phyloP scores from a whole-genome alignment of 2,113 vertebrate species.

The Hippocampus zosterae region DNA sequence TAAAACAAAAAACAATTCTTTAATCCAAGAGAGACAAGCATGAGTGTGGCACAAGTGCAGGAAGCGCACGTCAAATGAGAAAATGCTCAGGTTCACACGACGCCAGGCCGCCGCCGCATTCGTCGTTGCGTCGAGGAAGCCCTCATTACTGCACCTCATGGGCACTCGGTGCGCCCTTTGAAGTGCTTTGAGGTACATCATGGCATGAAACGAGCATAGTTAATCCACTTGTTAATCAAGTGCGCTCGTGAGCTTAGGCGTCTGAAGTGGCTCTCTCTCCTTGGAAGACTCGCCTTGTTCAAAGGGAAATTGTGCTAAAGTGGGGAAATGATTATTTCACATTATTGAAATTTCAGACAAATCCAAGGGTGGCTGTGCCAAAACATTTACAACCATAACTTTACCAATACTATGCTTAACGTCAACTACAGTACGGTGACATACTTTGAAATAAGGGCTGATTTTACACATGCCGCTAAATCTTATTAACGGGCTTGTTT shows the following conservation, averaged over 20 bases:
- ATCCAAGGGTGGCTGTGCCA: slow-evolving; percentile 29
- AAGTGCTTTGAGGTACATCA: slow-evolving; percentile 78
- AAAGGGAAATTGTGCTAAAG: slow-evolving; percentile 59
- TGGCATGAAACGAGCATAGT: slow-evolving; percentile 73
- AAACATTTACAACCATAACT: slow-evolving; percentile 24
- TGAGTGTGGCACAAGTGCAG: slow-evolving; percentile 22
- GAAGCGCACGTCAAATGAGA: slow-evolving; percentile 40
- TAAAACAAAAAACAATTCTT: not conserved
- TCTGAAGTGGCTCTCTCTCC: slow-evolving; percentile 72
- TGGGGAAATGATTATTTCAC: slow-evolving; percentile 40
- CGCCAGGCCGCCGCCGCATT: slow-evolving; percentile 62
- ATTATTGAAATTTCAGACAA: slow-evolving; percentile 42
- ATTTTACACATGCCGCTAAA: not conserved
- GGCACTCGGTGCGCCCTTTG: slow-evolving; percentile 71
- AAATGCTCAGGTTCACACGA: slow-evolving; percentile 58
- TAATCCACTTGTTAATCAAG: slow-evolving; percentile 82
- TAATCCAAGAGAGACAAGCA: slow-evolving; percentile 21
- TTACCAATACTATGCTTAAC: slow-evolving; percentile 8
- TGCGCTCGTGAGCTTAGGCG: slow-evolving; percentile 63
- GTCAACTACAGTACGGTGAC: not conserved
- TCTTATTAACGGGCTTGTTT: not conserved
- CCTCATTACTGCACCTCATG: slow-evolving; percentile 74
- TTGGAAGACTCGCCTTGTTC: slow-evolving; percentile 60
- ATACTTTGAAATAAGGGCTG: not conserved
- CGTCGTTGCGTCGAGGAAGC: slow-evolving; percentile 53